Evolutionary conservation across 2,797 vertebrate species (phyloP).

Genomic region (Diplodus sargus): DNA sequence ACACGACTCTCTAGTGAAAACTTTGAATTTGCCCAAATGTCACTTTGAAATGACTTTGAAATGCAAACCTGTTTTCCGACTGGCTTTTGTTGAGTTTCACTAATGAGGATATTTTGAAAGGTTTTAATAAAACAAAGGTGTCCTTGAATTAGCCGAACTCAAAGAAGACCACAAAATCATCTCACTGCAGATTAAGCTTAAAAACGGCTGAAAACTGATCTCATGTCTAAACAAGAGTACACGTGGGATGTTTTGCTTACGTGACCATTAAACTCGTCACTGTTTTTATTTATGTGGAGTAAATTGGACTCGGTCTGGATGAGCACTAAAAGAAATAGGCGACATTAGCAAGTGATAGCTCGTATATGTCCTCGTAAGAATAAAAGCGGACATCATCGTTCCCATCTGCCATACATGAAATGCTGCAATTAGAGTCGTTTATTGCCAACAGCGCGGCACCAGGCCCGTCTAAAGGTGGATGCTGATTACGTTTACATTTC

Average conservation of each 20-base stretch:
- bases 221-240: background rate
- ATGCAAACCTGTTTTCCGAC: background rate
- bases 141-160: background rate
- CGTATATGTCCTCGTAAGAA: constrained; percentile 55
- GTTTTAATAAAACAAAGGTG: constrained; percentile 3
- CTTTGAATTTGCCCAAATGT: constrained; percentile 29
- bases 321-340: constrained; percentile 36
- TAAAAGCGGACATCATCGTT: constrained; percentile 50
- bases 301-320: constrained; percentile 1
- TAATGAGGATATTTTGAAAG: constrained; percentile 22
- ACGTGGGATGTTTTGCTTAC: background rate
- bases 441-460: background rate
- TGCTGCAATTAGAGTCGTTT: constrained; percentile 26
- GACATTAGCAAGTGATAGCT: constrained; percentile 51
- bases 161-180: background rate
- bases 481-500: constrained; percentile 30
- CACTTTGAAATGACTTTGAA: constrained; percentile 30
- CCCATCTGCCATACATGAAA: constrained; percentile 52
- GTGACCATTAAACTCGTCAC: constrained; percentile 14
- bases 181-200: background rate
- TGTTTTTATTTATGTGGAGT: background rate
- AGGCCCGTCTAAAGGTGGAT: background rate
- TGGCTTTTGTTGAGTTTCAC: constrained; percentile 6
- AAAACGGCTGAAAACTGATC: background rate
- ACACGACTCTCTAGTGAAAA: constrained; percentile 8